Evolutionary conservation across 2,888 invertebrate genomes (phyloP).

Genomic region (Eristalinus sepulchralis): DNA sequence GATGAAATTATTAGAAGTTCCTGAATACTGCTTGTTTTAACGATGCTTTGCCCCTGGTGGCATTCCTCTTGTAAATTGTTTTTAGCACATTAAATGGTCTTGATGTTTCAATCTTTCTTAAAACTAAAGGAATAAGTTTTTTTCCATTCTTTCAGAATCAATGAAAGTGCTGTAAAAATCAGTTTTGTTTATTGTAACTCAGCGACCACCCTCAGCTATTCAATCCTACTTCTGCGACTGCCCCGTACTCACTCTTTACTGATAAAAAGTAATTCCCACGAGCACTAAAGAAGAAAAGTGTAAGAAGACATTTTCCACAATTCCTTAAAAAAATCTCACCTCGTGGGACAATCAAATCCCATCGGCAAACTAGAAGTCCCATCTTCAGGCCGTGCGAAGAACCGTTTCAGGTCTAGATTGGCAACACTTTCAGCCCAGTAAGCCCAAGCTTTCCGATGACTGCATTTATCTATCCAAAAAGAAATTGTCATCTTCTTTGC

Average conservation of each 20-base stretch:
- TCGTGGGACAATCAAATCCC: conserved; percentile 78
- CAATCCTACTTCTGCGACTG: not conserved
- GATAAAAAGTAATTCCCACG: not conserved
- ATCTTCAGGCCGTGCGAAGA: conserved; percentile 82
- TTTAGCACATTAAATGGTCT: too few species aligned
- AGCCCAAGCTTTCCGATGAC: conserved; percentile 84
- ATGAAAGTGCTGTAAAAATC: too few species aligned
- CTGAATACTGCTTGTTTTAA: too few species aligned
- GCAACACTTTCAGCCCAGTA: conserved; percentile 84
- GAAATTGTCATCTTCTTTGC: not conserved
- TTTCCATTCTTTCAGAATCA: too few species aligned
- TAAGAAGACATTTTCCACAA: too few species aligned
- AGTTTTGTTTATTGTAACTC: not conserved
- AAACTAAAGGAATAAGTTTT: too few species aligned
- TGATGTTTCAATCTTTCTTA: too few species aligned
- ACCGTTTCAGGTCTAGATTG: conserved; percentile 77
- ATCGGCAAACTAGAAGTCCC: conserved; percentile 79
- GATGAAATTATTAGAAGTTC: too few species aligned
- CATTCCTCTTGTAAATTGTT: too few species aligned
- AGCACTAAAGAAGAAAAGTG: not conserved
- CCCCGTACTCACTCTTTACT: not conserved
- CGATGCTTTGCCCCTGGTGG: too few species aligned
- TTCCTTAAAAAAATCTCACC: conserved; percentile 66
- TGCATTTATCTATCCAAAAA: conserved; percentile 82
- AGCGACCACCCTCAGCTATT: not conserved